phyloP scores from a whole-genome alignment of 2,888 invertebrate species.

The Teinopalpus imperialis region DNA sequence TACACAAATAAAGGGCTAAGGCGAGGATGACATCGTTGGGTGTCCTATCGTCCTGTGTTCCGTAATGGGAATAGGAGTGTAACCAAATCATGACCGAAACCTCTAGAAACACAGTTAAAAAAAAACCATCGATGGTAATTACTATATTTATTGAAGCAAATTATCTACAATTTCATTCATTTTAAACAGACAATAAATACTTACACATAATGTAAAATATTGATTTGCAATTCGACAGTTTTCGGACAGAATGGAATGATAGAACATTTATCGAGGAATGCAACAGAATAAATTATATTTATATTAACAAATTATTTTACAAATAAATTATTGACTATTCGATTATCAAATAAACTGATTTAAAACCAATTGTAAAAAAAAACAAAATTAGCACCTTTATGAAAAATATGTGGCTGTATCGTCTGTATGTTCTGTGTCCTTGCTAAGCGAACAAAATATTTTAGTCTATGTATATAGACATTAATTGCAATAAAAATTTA shows the following conservation, averaged over 20 bases:
- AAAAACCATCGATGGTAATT: no score
- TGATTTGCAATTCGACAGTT: not conserved
- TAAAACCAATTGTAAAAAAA: slow-evolving; percentile 1
- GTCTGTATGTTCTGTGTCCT: not conserved
- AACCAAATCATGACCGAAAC: no score
- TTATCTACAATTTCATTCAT: slow-evolving; percentile 50
- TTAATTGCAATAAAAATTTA: no score
- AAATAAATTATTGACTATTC: not conserved
- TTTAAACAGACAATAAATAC: slow-evolving; percentile 35
- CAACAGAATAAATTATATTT: not conserved
- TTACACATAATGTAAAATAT: slow-evolving; percentile 16
- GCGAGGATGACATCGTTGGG: no score
- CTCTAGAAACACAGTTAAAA: no score
- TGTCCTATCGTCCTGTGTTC: no score
- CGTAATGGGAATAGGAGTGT: no score
- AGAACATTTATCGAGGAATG: not conserved
- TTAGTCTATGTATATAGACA: not conserved
- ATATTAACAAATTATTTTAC: not conserved
- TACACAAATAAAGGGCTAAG: no score
- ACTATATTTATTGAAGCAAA: slow-evolving; percentile 55
- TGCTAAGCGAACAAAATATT: slow-evolving; percentile 1
- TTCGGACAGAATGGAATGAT: slow-evolving; percentile 17
- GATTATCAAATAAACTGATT: no score
- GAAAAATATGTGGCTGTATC: not conserved
- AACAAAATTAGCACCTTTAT: slow-evolving; percentile 16